Conservation (phyloP, 2,888 invertebrate species). For the Eremobia ochroleuca region DNA sequence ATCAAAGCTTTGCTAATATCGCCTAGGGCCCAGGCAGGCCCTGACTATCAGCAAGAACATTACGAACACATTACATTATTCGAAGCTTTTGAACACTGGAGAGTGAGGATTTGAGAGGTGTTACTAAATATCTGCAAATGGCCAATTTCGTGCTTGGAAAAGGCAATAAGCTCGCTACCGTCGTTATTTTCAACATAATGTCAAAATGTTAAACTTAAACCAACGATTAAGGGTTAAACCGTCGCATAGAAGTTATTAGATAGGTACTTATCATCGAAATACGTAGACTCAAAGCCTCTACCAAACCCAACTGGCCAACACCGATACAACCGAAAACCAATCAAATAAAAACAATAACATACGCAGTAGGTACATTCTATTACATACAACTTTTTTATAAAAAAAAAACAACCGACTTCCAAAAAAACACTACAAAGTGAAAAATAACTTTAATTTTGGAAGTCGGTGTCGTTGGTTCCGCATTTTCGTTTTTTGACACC, state of each 20-base stretch:
- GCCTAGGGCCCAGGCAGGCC: background rate
- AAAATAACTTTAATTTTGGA: too few relatives aligned
- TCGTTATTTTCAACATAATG: constrained; percentile 23
- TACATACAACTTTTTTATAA: too few relatives aligned
- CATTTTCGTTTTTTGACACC: too few relatives aligned
- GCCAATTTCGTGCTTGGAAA: constrained; percentile 11
- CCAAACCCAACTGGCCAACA: background rate
- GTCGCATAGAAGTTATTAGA: background rate
- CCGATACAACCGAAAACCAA: background rate
- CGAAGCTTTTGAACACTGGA: background rate
- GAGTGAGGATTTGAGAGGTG: constrained; percentile 1
- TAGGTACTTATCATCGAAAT: background rate
- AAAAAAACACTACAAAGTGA: too few relatives aligned
- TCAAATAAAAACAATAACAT: background rate
- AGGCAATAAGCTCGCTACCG: background rate
- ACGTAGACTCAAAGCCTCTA: too few relatives aligned
- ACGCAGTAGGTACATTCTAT: background rate
- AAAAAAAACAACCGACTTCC: too few relatives aligned
- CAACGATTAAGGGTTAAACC: background rate
- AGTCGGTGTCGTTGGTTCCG: too few relatives aligned
- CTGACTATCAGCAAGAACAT: constrained; percentile 10
- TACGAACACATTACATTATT: constrained; percentile 1
- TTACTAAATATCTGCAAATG: constrained; percentile 29
- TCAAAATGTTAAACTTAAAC: constrained; percentile 8
- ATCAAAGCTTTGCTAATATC: constrained; percentile 9